Evolutionary conservation across 1,140 invertebrate genomes (phyloP), one percentile per base, ranked within the genome.

Genomic region (Nephila pilipes): DNA sequence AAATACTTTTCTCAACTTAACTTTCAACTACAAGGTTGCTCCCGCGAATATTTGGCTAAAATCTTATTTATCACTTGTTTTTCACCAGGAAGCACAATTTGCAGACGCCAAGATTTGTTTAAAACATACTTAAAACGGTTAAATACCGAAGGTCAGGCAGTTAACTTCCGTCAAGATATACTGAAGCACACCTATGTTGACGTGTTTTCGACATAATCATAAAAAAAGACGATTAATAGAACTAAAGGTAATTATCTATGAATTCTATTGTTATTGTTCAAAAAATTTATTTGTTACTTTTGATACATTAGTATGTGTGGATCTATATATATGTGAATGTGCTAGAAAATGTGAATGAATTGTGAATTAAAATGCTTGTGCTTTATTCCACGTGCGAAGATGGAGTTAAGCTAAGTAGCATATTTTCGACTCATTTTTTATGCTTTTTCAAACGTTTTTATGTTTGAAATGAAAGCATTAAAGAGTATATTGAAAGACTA

Each of bases 41-140:
- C 81, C 54, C 12, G 54, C 81, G 46, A 25, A 57, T 57, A 57
- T 57, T 83, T 57, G 25, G n/a, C 12, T 83, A 83, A 75, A 83
- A 83, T 29, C 22, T 83, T 55, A 57, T 83, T 83, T 83, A 83
- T 83, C 32, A 57, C 81, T 83, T 83, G 81, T 83, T 83, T 83
- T 83, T 83, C 81, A 54, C 46, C 81, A 54, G 8, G 54, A 55
- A 55, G 46, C 81, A 55, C n/a, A 29, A 55, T 83, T 83, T 55
- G 38, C 38, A 83, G 81, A 83, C 81, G 46, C 81, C 81, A 83
- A n/a, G 29, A 83, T 83, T 83, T 83, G 54, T 57, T 54, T 83
- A 25, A 29, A 83, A 83, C 54, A 83, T 14, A 12, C 25, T 55
- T 54, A 83, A 83, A 83, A 83, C n/a, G 69, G 69, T 18, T 83